Percentiles rank a stretch among this genome's conserved stretches.
Conservation (phyloP, 2,888 invertebrate species). For the Gastrophysa polygoni region DNA sequence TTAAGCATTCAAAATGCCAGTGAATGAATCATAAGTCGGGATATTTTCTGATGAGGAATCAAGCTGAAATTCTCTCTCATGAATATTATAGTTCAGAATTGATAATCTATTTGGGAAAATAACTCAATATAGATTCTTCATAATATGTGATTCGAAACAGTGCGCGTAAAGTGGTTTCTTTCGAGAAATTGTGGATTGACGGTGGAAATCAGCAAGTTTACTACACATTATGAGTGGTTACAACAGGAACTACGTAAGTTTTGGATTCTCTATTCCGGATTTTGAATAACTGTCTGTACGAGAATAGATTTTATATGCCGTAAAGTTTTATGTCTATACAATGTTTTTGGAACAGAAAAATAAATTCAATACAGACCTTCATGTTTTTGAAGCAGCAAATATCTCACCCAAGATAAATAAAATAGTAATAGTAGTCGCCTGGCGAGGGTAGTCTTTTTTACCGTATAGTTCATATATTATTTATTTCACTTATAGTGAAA, state of each 20-base stretch:
- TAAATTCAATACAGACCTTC: not conserved
- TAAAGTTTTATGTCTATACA: not conserved
- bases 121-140: too few species aligned
- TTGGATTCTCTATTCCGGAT: not conserved
- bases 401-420: too few species aligned
- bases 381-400: not conserved
- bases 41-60: too few species aligned
- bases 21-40: too few species aligned
- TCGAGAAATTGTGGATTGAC: not conserved
- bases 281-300: not conserved
- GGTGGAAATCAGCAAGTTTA: not conserved
- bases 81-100: too few species aligned
- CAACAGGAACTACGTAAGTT: not conserved
- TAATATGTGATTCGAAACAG: not conserved
- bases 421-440: too few species aligned
- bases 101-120: too few species aligned
- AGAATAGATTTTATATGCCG: not conserved
- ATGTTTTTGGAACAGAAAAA: not conserved
- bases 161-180: not conserved
- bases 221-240: not conserved
- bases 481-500: too few species aligned
- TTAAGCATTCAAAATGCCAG: too few species aligned
- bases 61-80: too few species aligned
- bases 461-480: too few species aligned
- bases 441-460: too few species aligned